These are phyloP conservation scores for Ctenopoma kingsleyae DNA, from an alignment of 2,797 vertebrate species.

Conservation along the genomic window DNA sequence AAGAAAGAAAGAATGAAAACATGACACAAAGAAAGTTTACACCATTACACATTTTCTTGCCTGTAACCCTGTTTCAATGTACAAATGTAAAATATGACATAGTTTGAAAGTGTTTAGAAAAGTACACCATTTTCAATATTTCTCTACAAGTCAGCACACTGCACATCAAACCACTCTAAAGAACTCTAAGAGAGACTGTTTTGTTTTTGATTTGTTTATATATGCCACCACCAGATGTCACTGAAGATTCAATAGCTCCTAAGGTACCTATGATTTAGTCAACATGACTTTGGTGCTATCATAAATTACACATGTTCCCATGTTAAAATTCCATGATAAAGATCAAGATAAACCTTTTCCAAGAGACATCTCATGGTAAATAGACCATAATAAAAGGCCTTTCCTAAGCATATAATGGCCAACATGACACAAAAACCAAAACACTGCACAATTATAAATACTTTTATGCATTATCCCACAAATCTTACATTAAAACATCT, in stretches of 20 bases:
- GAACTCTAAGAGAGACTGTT: not conserved
- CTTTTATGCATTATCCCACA: not conserved
- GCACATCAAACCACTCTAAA: not conserved
- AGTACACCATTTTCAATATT: not conserved
- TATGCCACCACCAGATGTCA: slow-evolving; percentile 75
- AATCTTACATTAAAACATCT: slow-evolving; percentile 23
- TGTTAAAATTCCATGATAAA: not conserved
- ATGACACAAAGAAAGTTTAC: slow-evolving; percentile 1
- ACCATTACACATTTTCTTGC: not conserved
- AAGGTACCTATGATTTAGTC: not conserved
- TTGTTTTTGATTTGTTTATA: not conserved
- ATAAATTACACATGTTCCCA: slow-evolving; percentile 4
- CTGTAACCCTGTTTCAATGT: not conserved
- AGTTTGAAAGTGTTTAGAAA: not conserved
- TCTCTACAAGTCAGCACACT: not conserved
- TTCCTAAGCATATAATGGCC: not conserved
- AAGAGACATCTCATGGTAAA: not conserved
- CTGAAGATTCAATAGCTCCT: slow-evolving; percentile 11
- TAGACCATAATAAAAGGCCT: not conserved
- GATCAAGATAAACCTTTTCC: slow-evolving; percentile 1
- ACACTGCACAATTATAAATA: not conserved
- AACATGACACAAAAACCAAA: not conserved
- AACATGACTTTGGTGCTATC: not conserved
- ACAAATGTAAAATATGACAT: not conserved
- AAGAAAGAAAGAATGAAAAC: slow-evolving; percentile 19